These are phyloP conservation scores for Andrena minutula DNA, from an alignment of 2,888 invertebrate genomes.

Conservation along the genomic window DNA sequence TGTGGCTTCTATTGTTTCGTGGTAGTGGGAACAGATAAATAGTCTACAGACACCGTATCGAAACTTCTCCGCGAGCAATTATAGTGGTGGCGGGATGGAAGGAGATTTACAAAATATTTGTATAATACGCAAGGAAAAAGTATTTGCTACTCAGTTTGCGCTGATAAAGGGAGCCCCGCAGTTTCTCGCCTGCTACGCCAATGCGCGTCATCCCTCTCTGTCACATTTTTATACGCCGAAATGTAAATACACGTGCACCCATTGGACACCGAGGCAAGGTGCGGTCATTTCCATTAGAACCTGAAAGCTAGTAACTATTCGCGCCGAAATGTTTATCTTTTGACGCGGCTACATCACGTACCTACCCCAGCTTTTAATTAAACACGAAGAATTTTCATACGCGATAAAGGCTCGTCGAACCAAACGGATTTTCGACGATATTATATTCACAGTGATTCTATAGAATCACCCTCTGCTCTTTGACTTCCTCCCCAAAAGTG, in stretches of 20 bases:
- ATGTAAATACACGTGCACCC: conserved; percentile 27
- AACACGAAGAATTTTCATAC: not conserved
- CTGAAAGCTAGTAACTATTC: conserved; percentile 11
- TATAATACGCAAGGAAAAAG: not conserved
- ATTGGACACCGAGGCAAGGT: conserved; percentile 6
- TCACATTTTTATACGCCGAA: conserved; percentile 37
- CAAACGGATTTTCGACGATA: not conserved
- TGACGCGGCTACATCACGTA: not conserved
- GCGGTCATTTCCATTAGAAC: conserved; percentile 47
- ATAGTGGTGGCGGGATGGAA: too few species aligned
- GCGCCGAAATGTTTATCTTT: conserved; percentile 14
- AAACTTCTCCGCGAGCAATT: conserved; percentile 1
- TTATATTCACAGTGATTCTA: not conserved
- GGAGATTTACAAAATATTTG: not conserved
- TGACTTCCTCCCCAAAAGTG: conserved; percentile 1
- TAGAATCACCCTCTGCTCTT: not conserved
- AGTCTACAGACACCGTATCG: not conserved
- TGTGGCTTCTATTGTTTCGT: conserved; percentile 43
- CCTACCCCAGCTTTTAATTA: not conserved
- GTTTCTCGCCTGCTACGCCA: conserved; percentile 27
- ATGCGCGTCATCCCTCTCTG: conserved; percentile 20
- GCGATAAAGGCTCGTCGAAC: not conserved
- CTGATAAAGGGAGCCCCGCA: too few species aligned
- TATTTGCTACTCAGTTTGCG: not conserved
- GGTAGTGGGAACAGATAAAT: conserved; percentile 1